Evolutionary conservation across 2,888 invertebrate genomes (phyloP), one percentile per base, ranked within the genome.

Genomic region (Gymnosoma rotundatum): DNA sequence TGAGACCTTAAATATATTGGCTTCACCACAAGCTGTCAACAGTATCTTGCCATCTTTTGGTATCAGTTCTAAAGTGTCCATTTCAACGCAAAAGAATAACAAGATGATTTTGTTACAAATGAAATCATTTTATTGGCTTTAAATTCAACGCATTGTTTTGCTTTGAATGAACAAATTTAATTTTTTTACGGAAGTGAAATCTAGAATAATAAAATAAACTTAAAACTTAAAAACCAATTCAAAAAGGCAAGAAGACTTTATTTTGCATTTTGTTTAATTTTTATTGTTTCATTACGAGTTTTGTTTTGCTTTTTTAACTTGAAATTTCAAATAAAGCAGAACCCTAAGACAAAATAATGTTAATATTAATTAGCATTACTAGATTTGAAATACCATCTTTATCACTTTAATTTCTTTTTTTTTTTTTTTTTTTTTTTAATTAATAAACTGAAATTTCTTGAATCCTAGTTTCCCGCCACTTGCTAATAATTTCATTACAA

Each of bases 41-140:
- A 75, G 76, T 74, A 75, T 74, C 81, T 74, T 64, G 78, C 76
- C 81, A 56, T 75, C 63, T 75, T 66, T 81, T 74, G 69, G 48
- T 66, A 66, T 78, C 50, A 78, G 66, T 67, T 74, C 54, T 52
- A 32, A 58, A 63, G 75, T 80, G 76, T 72, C 76, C 76, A 72
- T 80, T 72, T 70, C 21, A 32, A 52, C 38, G 38, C 52, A 36
- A 38, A 12, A 79, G 16, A 73, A 78, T 61, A 67, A 72, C 42
- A 81, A 61, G 58, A 60, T 18, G 52, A 69, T 63, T 67, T 61
- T 50, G 18, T 64, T 58, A 63, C 32, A 76, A 86, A 86, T 88
- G 87, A 90, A 90, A 90, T 89, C 89, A 89, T 90, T 90, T 91
- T 91, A 90, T 90, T 90, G 91, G 90, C 90, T 90, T 91, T 89